phyloP scores from a whole-genome alignment of 2,797 vertebrate genomes.

The Sebastes matsubarae region DNA sequence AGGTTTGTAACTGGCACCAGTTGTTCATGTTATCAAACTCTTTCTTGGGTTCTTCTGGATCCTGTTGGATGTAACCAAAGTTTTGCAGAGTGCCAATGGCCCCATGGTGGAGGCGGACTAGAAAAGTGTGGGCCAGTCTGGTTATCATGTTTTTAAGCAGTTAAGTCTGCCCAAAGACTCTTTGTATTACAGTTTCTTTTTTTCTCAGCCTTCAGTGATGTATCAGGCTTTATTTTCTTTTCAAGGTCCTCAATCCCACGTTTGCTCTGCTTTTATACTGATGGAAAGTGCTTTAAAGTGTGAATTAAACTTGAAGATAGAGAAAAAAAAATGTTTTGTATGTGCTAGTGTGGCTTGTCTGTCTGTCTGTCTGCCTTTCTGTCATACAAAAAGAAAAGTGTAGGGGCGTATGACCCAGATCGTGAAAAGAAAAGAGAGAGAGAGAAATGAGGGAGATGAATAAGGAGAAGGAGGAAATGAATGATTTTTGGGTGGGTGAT shows the following conservation, averaged over 20 bases:
- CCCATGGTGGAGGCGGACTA: background rate
- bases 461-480: constrained; percentile 10
- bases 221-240: background rate
- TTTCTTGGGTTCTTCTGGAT: background rate
- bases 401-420: constrained; percentile 30
- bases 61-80: background rate
- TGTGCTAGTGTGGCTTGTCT: background rate
- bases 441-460: constrained; percentile 12
- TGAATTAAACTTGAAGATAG: constrained; percentile 12
- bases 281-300: constrained; percentile 14
- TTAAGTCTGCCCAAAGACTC: background rate
- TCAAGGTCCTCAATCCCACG: constrained; percentile 8
- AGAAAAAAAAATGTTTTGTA: background rate
- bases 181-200: background rate
- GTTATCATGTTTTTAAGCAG: background rate
- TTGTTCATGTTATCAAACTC: background rate
- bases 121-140: background rate
- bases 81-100: background rate
- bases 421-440: constrained; percentile 14
- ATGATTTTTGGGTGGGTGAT: constrained; percentile 14
- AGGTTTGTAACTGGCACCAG: background rate
- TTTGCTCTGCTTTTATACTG: constrained; percentile 28
- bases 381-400: constrained; percentile 2
- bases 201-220: constrained; percentile 1
- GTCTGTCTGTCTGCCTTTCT: background rate